phyloP scores from a whole-genome alignment of 2,888 invertebrate species.

The Spatulosminthurus flaviceps region DNA sequence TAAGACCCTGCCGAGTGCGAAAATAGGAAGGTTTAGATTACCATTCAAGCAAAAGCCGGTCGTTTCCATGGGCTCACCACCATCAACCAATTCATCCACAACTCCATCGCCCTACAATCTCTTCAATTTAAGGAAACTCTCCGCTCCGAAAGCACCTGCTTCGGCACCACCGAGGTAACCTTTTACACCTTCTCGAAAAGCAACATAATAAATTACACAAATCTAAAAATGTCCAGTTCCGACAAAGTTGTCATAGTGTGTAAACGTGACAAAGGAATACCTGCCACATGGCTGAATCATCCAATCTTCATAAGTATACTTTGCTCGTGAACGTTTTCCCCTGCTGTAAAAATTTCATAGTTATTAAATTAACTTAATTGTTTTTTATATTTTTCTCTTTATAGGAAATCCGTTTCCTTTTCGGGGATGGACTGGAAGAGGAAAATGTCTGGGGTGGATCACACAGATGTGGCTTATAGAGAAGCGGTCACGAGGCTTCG shows the following conservation, averaged over 20 bases:
- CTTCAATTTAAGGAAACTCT: slow-evolving; percentile 33
- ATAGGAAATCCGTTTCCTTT: slow-evolving; percentile 48
- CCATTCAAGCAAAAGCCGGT: slow-evolving; percentile 58
- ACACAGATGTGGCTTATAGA: slow-evolving; percentile 83
- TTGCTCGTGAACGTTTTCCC: no score
- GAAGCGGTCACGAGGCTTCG: slow-evolving; percentile 84
- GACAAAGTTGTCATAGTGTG: no score
- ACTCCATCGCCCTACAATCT: slow-evolving; percentile 29
- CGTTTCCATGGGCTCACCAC: slow-evolving; percentile 26
- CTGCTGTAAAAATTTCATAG: no score
- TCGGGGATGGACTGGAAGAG: slow-evolving; percentile 70
- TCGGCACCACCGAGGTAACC: slow-evolving; percentile 27
- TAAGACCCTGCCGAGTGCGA: slow-evolving; percentile 8
- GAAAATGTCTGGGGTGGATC: slow-evolving; percentile 73
- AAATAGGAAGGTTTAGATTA: slow-evolving; percentile 54
- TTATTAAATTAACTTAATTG: no score
- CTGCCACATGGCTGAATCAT: no score
- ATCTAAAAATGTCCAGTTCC: no score
- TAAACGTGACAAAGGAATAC: no score
- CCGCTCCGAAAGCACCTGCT: slow-evolving; percentile 13
- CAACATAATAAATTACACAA: no score
- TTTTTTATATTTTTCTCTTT: background rate
- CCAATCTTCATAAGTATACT: no score
- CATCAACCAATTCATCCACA: background rate
- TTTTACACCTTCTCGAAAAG: background rate